Conservation (phyloP, 2,797 vertebrate genomes). For the Poecilia wingei region DNA sequence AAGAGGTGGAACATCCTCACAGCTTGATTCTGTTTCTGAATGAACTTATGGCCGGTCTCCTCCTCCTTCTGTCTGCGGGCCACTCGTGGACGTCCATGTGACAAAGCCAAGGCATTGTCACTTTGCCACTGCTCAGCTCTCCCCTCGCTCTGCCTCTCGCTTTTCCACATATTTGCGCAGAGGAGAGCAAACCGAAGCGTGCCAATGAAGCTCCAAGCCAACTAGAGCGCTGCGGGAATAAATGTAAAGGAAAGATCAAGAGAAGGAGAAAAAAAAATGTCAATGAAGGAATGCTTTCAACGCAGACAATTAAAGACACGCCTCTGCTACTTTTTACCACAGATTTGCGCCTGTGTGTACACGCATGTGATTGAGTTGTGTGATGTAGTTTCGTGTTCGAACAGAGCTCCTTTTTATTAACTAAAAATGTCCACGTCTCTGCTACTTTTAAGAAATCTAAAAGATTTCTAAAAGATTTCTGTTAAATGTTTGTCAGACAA, state of each 20-base stretch:
- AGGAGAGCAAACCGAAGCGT: constrained; percentile 49
- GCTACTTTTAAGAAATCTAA: constrained; percentile 24
- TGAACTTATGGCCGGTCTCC: constrained; percentile 38
- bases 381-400: background rate
- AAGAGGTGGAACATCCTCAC: constrained; percentile 24
- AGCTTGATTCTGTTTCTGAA: constrained; percentile 29
- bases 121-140: constrained; percentile 50
- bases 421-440: constrained; percentile 20
- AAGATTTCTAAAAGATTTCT: background rate
- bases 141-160: constrained; percentile 38
- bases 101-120: constrained; percentile 62
- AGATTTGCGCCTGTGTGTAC: constrained; percentile 16
- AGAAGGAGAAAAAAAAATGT: constrained; percentile 7
- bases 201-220: constrained; percentile 41
- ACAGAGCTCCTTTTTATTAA: background rate
- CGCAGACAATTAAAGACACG: constrained; percentile 47
- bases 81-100: constrained; percentile 73
- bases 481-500: too few species aligned
- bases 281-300: constrained; percentile 53
- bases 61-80: constrained; percentile 28
- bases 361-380: background rate
- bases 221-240: constrained; percentile 38
- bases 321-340: constrained; percentile 10
- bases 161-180: constrained; percentile 36
- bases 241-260: constrained; percentile 1